Percentiles rank a stretch among this genome's conserved stretches.
These are phyloP conservation scores for Sphaerodactylus townsendi DNA, from an alignment of 2,113 vertebrate species.

Conservation along the genomic window DNA sequence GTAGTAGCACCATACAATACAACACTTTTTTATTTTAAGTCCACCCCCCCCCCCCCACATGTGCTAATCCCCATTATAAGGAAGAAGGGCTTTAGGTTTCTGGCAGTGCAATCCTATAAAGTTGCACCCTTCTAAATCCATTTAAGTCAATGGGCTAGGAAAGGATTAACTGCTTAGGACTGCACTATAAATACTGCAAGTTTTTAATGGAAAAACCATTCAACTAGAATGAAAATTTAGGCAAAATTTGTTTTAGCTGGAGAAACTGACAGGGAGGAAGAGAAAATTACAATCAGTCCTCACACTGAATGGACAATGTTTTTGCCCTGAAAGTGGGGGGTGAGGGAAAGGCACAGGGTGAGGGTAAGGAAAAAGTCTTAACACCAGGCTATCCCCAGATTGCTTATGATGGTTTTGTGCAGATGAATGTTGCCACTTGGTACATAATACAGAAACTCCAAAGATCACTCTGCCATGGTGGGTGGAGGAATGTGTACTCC, in stretches of 20 bases:
- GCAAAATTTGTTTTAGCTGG: not conserved
- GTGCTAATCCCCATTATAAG: no score
- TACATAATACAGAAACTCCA: not conserved
- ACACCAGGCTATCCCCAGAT: not conserved
- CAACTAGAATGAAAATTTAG: not conserved
- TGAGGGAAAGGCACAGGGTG: no score
- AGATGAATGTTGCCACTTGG: not conserved
- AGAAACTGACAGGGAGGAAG: not conserved
- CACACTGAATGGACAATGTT: not conserved
- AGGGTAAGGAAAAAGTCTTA: not conserved
- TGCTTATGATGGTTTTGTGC: not conserved
- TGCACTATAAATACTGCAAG: no score
- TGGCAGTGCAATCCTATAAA: not conserved
- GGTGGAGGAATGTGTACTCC: no score
- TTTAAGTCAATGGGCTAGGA: not conserved
- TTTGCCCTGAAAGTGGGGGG: not conserved
- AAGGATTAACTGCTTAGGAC: no score
- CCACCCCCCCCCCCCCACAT: no score
- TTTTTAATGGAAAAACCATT: not conserved
- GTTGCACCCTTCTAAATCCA: not conserved
- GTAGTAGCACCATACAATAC: not conserved
- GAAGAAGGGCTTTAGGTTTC: no score
- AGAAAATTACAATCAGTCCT: not conserved
- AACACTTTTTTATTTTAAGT: not conserved
- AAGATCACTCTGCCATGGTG: not conserved